Evolutionary conservation across 2,888 invertebrate species (phyloP).

Genomic region (Acleris laterana): DNA sequence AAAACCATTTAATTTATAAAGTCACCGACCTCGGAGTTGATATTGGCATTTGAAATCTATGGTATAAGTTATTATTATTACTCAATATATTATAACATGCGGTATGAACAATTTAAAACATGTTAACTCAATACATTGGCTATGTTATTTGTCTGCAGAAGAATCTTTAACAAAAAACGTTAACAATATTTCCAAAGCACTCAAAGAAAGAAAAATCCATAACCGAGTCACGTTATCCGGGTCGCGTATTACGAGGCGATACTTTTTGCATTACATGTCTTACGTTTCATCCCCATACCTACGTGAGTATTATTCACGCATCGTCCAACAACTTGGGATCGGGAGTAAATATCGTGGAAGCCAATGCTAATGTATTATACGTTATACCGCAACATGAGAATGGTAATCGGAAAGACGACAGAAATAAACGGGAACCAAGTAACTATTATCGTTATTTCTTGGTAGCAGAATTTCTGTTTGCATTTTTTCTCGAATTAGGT

Average conservation of each 20-base stretch:
- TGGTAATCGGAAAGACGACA: background rate
- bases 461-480: too few species aligned
- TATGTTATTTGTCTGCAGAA: too few species aligned
- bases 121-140: too few species aligned
- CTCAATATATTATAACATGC: too few species aligned
- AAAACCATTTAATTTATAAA: too few species aligned
- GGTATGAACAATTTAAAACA: too few species aligned
- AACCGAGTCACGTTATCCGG: conserved; percentile 13
- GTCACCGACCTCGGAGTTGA: too few species aligned
- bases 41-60: too few species aligned
- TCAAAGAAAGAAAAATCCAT: background rate
- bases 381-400: background rate
- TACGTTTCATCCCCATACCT: background rate
- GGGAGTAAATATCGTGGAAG: background rate
- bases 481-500: too few species aligned
- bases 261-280: conserved; percentile 11
- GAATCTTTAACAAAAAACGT: background rate
- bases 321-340: background rate
- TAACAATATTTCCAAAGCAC: background rate
- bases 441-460: too few species aligned
- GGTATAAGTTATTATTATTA: too few species aligned
- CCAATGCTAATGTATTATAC: background rate
- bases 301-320: conserved; percentile 6
- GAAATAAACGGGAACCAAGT: too few species aligned
- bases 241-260: background rate